A percentile compares a stretch with the other conserved stretches of the same genome.
Evolutionary conservation across 2,113 vertebrate genomes (phyloP).

Genomic region (Anthoscopus minutus): DNA sequence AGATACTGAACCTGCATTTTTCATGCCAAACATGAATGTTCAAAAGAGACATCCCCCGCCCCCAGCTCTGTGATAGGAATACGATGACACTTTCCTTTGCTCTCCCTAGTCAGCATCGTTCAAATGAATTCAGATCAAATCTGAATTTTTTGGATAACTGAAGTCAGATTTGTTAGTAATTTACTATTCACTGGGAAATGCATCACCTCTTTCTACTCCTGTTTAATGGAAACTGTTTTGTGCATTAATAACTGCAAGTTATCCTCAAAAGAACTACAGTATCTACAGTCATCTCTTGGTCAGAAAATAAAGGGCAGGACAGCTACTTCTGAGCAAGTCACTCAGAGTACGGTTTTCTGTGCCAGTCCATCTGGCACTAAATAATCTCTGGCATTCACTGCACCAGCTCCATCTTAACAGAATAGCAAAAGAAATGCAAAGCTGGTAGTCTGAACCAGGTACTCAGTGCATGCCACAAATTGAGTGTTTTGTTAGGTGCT

Average conservation of each 20-base stretch:
- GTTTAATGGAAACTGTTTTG: neutral
- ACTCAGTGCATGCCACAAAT: neutral
- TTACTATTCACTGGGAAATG: neutral
- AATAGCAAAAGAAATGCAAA: rapidly evolving
- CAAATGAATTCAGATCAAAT: neutral
- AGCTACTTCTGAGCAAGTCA: neutral
- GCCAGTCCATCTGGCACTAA: neutral
- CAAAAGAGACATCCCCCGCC: neutral
- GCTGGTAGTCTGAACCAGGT: neutral
- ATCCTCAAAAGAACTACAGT: neutral
- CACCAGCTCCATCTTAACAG: neutral
- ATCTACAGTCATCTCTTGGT: neutral
- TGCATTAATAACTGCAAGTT: neutral
- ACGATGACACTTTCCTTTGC: neutral
- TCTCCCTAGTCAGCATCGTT: neutral
- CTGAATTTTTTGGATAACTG: neutral
- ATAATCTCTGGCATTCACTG: neutral
- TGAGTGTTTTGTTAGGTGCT: neutral
- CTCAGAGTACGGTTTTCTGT: neutral
- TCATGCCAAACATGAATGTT: neutral
- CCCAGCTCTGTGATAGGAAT: neutral
- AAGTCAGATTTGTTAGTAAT: neutral
- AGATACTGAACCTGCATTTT: neutral
- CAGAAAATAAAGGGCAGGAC: neutral
- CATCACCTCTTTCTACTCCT: neutral